Base-by-base conservation (phyloP, 2,888 invertebrate genomes). In the Brassicogethes aeneus region DNA sequence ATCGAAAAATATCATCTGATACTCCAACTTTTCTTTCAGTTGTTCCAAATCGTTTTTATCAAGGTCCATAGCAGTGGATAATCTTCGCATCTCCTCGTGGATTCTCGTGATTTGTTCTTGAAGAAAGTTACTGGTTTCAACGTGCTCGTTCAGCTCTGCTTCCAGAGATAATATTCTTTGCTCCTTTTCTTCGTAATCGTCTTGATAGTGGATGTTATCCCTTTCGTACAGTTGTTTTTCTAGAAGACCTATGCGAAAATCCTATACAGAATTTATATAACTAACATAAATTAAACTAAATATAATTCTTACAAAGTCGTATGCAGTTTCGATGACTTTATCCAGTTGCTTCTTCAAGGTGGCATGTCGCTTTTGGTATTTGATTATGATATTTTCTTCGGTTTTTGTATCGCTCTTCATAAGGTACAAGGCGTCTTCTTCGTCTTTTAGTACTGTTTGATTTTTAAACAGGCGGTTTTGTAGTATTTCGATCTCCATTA, bases 221-320 rank as follows among this genome's bases (percentile, higher is more conserved):
- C 70, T 33, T 12, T 59, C 60, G 2, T 60, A 57, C 2, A 72
- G 54, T 32, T 66, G 62, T 12, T 64, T 64, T 54, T 73, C 70
- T 17, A 68, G 40, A 45, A 70, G 61, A 40, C 71, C 61, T 15
- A 68, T 69, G 56, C 65, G 66, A 40, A 66, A 69, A 35, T 52
- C 50, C 52, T 51, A 37, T 16, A 40, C 42, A 34, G 38, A 12
- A 36, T 13, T 3, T 40, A 10, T 15, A 30, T 16, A 40, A 16
- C 3, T 14, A 23, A 14, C 5, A n/a, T n/a, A n/a, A n/a, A n/a
- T n/a, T n/a, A n/a, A n/a, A n/a, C n/a, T n/a, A n/a, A n/a, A n/a
- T n/a, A n/a, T n/a, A n/a, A 15, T 40, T 68, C 70, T 70, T 64
- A 80, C 81, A 62, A 79, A 66, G 30, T 70, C 67, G 50, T 82